phyloP scores from a whole-genome alignment of 2,113 vertebrate species.

The Amphilophus citrinellus region DNA sequence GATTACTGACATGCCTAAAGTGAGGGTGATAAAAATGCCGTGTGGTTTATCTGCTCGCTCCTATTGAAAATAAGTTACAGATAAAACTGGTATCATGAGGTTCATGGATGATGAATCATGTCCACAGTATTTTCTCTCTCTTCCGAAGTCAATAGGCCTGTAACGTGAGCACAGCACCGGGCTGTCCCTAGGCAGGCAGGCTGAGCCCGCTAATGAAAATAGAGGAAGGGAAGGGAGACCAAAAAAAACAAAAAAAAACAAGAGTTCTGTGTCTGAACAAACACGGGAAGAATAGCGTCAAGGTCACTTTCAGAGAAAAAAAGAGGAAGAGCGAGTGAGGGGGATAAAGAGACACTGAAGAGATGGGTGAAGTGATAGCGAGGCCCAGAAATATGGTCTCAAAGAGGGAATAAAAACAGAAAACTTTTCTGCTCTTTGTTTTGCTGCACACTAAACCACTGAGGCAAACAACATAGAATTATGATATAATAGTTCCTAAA shows the following conservation, averaged over 20 bases:
- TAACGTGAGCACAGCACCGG: constrained; percentile 78
- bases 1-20: constrained; percentile 77
- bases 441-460: constrained; percentile 37
- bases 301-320: constrained; percentile 76
- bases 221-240: constrained; percentile 58
- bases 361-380: constrained; percentile 45
- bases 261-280: constrained; percentile 72
- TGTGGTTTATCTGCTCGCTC: constrained; percentile 68
- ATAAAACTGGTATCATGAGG: constrained; percentile 78
- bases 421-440: constrained; percentile 24
- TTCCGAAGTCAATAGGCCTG: constrained; percentile 79
- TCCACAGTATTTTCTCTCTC: constrained; percentile 75
- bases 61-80: constrained; percentile 72
- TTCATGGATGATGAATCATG: constrained; percentile 81
- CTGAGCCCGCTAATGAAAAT: constrained; percentile 79
- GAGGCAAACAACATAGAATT: constrained; percentile 29
- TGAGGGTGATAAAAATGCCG: constrained; percentile 72
- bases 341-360: constrained; percentile 41
- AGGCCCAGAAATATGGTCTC: constrained; percentile 39
- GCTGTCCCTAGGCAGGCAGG: constrained; percentile 71
- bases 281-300: constrained; percentile 74
- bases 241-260: constrained; percentile 21
- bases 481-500: constrained; percentile 54
- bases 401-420: constrained; percentile 29
- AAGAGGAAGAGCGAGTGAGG: constrained; percentile 39